These are phyloP conservation scores for Nibea albiflora DNA, from an alignment of 2,113 vertebrate species.

Conservation along the genomic window DNA sequence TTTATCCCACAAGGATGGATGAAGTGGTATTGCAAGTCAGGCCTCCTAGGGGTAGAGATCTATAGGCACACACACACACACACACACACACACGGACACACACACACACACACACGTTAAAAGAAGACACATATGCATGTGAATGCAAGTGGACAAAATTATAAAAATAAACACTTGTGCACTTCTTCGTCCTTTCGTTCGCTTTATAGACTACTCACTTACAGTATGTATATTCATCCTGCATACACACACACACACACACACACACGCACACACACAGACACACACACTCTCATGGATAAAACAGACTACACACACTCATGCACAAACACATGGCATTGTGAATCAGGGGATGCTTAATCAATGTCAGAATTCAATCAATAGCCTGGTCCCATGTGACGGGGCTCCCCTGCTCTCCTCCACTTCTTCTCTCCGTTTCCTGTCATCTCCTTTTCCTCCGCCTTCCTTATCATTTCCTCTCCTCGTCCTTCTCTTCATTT, in stretches of 20 bases:
- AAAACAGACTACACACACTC: slow-evolving; percentile 33
- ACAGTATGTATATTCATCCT: slow-evolving; percentile 8
- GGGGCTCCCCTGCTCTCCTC: slow-evolving; percentile 37
- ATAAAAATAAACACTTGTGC: slow-evolving; percentile 27
- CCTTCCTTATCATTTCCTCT: slow-evolving; percentile 67
- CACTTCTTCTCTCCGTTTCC: slow-evolving; percentile 46
- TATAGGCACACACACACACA: slow-evolving; percentile 38
- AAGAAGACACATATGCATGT: slow-evolving; percentile 30
- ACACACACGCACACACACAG: slow-evolving; percentile 30
- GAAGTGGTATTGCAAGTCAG: slow-evolving; percentile 72
- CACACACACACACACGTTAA: slow-evolving; percentile 22
- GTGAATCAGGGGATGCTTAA: slow-evolving; percentile 85
- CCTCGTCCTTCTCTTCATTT: slow-evolving; percentile 57
- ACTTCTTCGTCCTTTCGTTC: slow-evolving; percentile 36
- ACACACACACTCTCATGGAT: slow-evolving; percentile 18
- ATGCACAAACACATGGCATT: slow-evolving; percentile 70
- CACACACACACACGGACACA: slow-evolving; percentile 31
- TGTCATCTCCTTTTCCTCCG: slow-evolving; percentile 66
- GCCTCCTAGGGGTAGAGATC: slow-evolving; percentile 62
- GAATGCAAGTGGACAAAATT: slow-evolving; percentile 42
- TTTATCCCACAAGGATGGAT: slow-evolving; percentile 72
- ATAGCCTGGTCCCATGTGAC: slow-evolving; percentile 83
- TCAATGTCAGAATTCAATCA: slow-evolving; percentile 87
- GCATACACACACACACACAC: slow-evolving; percentile 10
- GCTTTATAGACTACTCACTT: slow-evolving; percentile 24